Evolutionary conservation across 2,113 vertebrate genomes (phyloP).

Genomic region (Prionailurus bengalensis): DNA sequence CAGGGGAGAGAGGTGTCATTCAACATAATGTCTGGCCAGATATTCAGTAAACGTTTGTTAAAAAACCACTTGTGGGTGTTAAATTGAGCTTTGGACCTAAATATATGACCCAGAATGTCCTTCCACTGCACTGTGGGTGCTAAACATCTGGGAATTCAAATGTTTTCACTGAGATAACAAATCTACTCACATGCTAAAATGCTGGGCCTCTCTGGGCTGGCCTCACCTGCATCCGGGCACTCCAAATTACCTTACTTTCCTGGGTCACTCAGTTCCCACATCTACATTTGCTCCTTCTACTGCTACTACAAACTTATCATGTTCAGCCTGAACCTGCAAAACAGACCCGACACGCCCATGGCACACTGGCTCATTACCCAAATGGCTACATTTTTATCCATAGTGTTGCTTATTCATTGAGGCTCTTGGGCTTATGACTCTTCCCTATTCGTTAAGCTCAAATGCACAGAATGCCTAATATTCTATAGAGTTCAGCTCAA

Average conservation of each 20-base stretch:
- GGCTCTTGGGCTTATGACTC: neutral
- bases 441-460: neutral
- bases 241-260: neutral
- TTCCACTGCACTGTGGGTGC: neutral
- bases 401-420: neutral
- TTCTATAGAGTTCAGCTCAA: neutral
- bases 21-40: neutral
- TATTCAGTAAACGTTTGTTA: neutral
- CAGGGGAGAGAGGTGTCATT: neutral
- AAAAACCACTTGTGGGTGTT: neutral
- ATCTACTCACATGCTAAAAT: neutral
- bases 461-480: neutral
- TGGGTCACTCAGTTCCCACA: neutral
- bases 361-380: neutral
- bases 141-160: neutral
- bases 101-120: neutral
- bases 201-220: neutral
- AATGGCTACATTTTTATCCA: neutral
- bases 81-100: neutral
- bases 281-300: neutral
- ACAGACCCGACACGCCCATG: neutral
- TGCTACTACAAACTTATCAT: neutral
- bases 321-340: neutral
- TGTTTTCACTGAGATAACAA: neutral
- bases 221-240: too few relatives aligned